phyloP scores from a whole-genome alignment of 2,797 vertebrate genomes.

The Syndactyla subalaris region DNA sequence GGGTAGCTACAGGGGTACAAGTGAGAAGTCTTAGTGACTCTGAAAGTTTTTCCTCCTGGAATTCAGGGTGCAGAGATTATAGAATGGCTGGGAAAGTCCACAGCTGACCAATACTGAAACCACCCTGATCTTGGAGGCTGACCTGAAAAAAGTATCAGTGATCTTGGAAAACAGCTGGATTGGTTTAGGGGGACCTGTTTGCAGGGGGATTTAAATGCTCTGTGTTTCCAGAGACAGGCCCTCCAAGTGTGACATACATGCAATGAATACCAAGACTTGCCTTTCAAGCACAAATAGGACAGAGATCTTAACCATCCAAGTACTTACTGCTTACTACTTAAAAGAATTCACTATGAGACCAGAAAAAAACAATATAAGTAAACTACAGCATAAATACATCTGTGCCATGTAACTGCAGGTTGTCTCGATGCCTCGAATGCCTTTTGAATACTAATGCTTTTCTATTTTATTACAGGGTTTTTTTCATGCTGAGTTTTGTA shows the following conservation, averaged over 20 bases:
- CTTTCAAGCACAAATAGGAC: background rate
- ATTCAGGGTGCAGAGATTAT: background rate
- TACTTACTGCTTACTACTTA: background rate
- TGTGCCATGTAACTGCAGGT: background rate
- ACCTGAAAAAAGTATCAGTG: background rate
- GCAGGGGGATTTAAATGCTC: background rate
- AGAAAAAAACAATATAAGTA: background rate
- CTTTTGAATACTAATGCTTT: conserved; percentile 7
- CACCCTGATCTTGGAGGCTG: background rate
- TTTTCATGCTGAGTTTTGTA: background rate
- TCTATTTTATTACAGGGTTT: background rate
- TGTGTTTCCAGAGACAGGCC: background rate
- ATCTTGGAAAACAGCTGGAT: background rate
- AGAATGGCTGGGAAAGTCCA: background rate
- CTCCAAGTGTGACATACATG: background rate
- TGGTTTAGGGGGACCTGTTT: background rate
- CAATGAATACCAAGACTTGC: background rate
- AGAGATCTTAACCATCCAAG: background rate
- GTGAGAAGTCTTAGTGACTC: background rate
- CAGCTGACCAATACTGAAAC: background rate
- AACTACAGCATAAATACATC: background rate
- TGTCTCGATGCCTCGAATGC: background rate
- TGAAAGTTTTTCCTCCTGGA: background rate
- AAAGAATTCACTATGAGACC: background rate
- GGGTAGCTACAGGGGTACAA: background rate